Evolutionary conservation across 2,888 invertebrate species (phyloP).

Genomic region (Pogonocherus hispidulus): DNA sequence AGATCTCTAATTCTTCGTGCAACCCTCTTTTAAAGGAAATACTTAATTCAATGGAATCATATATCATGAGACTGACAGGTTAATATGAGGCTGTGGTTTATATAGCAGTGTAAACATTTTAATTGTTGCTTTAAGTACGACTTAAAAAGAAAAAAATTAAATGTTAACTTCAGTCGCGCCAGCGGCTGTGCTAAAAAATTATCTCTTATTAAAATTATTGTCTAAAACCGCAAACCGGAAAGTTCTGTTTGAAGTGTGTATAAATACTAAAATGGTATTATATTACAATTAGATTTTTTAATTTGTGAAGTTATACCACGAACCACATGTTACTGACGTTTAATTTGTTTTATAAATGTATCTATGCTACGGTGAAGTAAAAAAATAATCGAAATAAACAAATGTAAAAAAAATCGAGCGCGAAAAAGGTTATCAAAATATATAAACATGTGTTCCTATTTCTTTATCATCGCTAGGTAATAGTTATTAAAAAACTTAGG

Average conservation of each 20-base stretch:
- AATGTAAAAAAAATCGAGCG: too few species aligned
- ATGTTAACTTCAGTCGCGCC: conserved; percentile 2
- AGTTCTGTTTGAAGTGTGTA: conserved; percentile 1
- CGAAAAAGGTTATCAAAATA: too few species aligned
- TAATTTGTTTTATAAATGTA: neutral
- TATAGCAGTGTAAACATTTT: conserved; percentile 22
- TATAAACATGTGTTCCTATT: too few species aligned
- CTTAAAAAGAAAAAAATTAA: conserved; percentile 13
- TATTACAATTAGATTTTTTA: neutral
- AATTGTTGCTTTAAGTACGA: conserved; percentile 14
- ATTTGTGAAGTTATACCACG: neutral
- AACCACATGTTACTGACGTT: neutral
- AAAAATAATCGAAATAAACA: too few species aligned
- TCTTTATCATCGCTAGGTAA: too few species aligned
- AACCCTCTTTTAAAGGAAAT: conserved; percentile 16
- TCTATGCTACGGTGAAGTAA: too few species aligned
- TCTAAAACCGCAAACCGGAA: neutral
- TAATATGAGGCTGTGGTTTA: conserved; percentile 10
- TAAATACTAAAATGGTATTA: neutral
- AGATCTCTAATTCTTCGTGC: neutral
- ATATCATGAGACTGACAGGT: conserved; percentile 22
- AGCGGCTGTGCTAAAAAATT: neutral
- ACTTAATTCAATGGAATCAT: conserved; percentile 14
- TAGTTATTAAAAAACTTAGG: too few species aligned
- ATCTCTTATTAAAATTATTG: conserved; percentile 6